Evolutionary conservation across 2,113 vertebrate genomes (phyloP).

Genomic region (Eurystomus gularis): DNA sequence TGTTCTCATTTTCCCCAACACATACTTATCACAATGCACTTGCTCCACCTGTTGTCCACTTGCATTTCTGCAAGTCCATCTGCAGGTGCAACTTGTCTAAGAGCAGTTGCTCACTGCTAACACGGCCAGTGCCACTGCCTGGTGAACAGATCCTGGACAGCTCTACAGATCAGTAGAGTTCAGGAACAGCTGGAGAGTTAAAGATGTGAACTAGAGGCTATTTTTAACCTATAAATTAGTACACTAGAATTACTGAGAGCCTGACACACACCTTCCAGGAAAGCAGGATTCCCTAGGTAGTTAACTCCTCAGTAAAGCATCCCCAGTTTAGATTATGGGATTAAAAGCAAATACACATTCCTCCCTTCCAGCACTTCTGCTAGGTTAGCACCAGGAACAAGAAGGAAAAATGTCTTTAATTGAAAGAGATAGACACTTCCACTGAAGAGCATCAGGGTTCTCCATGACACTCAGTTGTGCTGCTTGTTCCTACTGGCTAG

Average conservation of each 20-base stretch:
- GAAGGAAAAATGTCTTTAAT: neutral
- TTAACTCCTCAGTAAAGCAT: neutral
- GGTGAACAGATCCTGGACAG: neutral
- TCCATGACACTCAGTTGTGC: neutral
- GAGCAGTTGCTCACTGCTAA: neutral
- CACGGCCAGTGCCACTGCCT: neutral
- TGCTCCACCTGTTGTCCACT: constrained; percentile 52
- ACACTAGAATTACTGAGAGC: neutral
- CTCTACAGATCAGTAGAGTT: neutral
- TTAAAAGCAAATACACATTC: neutral
- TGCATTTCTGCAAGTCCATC: neutral
- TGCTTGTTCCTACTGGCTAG: neutral
- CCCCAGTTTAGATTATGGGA: neutral
- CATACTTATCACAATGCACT: neutral
- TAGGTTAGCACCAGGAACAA: neutral
- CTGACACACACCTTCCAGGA: neutral
- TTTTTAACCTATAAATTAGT: too few species aligned
- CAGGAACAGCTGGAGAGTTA: neutral
- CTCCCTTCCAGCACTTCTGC: neutral
- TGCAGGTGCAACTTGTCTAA: neutral
- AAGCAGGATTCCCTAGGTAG: neutral
- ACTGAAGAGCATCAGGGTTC: neutral
- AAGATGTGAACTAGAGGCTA: neutral
- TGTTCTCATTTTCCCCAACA: rapidly evolving
- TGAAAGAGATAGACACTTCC: neutral